Base-by-base conservation (phyloP, 1,140 invertebrate species). In the Trichonephila inaurata region DNA sequence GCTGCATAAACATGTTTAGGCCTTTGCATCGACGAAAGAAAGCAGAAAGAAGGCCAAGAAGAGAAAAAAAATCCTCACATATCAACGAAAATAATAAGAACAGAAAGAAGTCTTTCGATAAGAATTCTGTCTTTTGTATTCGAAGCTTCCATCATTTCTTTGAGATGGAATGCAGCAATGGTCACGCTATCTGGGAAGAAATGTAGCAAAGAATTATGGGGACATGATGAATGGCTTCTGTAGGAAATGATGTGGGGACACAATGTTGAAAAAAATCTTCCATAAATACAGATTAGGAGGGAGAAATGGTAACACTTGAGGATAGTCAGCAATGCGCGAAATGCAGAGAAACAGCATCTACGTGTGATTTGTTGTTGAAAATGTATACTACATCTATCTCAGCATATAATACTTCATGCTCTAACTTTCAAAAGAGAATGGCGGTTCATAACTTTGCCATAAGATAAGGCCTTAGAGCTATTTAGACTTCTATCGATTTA, bases 91-190 rank as follows among this genome's bases (percentile, higher is more conserved):
- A 40, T 10, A 77, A 77, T 51, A 64, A 64, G 28, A 77, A 77
- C 14, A 40, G 33, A 28, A 77, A 77, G 14, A 33, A 77, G 72
- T 0, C 28, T 77, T 40, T 77, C 14, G 72, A 77, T 77, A 77
- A 77, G 72, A 77, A 77, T 77, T 77, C 72, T 33, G 18, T 28
- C 28, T 28, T 40, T 77, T 77, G 72, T 77, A 40, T 77, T 77
- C 72, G 10, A 40, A 77, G 28, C 72, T 28, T 77, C 72, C 72
- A 77, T 77, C 72, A 77, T 77, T 77, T 40, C 72, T 77, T 77
- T 33, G 72, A 40, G 28, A 77, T 77, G 72, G 72, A 77, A 77
- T 77, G 72, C 72, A 33, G 72, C 72, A 77, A 77, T 77, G 72
- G 28, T 28, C 72, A 40, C 72, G 24, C 28, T 77, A 77, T 77